These are phyloP conservation scores for Tichodroma muraria DNA, from an alignment of 2,113 vertebrate genomes.

Conservation along the genomic window DNA sequence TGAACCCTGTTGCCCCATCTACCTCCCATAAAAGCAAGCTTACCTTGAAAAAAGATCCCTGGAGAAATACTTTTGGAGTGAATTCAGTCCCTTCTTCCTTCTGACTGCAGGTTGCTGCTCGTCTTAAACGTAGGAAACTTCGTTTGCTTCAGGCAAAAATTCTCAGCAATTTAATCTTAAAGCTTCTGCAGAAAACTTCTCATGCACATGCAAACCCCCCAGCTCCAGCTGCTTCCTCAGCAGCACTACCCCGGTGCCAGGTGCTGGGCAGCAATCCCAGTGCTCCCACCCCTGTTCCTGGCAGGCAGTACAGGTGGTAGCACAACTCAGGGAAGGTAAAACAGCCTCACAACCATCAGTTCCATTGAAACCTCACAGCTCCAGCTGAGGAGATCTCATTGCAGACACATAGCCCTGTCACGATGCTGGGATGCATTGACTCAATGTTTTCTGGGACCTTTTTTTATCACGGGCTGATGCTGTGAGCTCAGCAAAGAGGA, in stretches of 20 bases:
- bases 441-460: not conserved
- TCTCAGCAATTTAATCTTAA: constrained; percentile 21
- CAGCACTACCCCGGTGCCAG: not conserved
- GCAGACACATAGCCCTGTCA: not conserved
- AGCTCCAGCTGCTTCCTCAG: constrained; percentile 44
- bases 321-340: not conserved
- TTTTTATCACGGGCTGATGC: not conserved
- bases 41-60: constrained; percentile 45
- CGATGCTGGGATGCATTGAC: not conserved
- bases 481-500: constrained; percentile 16
- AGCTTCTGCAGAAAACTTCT: constrained; percentile 24
- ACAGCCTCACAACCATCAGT: not conserved
- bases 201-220: not conserved
- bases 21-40: not conserved
- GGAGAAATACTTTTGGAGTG: not conserved
- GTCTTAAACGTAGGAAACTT: constrained; percentile 56
- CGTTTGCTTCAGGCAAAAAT: constrained; percentile 66
- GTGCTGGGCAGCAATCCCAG: constrained; percentile 4
- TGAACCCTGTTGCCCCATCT: not conserved
- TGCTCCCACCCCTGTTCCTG: not conserved
- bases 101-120: constrained; percentile 65
- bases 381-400: not conserved
- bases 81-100: constrained; percentile 18
- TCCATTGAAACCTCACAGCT: not conserved
- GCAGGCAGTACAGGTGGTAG: not conserved